These are phyloP conservation scores for Mormyrops boulengeri DNA, from an alignment of 2,797 vertebrate genomes.

Conservation along the genomic window DNA sequence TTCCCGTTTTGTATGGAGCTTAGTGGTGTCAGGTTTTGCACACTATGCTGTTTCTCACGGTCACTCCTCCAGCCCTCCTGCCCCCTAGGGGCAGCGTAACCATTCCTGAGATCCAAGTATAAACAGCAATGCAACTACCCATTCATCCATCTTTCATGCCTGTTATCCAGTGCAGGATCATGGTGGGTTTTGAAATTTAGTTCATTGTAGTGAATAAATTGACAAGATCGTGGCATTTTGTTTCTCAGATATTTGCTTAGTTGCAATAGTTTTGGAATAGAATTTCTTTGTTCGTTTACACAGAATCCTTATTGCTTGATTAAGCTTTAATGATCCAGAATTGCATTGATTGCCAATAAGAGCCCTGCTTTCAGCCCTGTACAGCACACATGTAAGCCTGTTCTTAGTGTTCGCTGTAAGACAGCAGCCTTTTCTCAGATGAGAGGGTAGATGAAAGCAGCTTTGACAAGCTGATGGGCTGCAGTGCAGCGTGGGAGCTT, in stretches of 20 bases:
- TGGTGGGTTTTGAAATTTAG: neutral
- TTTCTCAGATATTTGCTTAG: neutral
- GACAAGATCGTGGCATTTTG: neutral
- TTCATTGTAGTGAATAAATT: neutral
- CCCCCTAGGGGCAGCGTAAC: conserved; percentile 13
- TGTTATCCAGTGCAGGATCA: neutral
- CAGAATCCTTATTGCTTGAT: neutral
- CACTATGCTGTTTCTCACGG: conserved; percentile 43
- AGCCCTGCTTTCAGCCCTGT: neutral
- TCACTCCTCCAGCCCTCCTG: conserved; percentile 25
- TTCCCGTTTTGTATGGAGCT: conserved; percentile 19
- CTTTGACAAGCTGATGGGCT: conserved; percentile 14
- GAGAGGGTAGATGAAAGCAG: neutral
- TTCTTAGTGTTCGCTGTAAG: neutral
- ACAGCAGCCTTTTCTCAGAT: neutral
- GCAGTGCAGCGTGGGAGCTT: conserved; percentile 20
- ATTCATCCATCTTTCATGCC: neutral
- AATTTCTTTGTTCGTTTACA: neutral
- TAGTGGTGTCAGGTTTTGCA: conserved; percentile 39
- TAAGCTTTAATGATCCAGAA: neutral
- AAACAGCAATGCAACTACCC: neutral
- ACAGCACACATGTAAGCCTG: neutral
- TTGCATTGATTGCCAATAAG: neutral
- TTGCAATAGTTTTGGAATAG: too few species aligned
- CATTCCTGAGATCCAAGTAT: neutral